Conservation (phyloP, 2,797 vertebrate genomes). For the Pristis pectinata region DNA sequence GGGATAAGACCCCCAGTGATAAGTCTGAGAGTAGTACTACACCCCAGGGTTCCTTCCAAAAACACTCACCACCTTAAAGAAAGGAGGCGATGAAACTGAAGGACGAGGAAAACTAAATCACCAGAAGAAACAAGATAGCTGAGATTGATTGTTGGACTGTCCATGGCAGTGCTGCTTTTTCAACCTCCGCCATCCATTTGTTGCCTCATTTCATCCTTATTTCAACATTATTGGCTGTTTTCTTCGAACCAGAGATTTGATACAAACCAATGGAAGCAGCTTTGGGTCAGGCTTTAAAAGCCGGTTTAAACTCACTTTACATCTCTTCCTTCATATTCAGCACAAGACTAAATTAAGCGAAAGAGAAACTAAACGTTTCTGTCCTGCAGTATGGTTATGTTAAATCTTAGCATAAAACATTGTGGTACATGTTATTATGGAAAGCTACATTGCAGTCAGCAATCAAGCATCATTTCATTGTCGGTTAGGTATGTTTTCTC, state of each 20-base stretch:
- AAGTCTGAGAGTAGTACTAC: neutral
- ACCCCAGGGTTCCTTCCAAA: neutral
- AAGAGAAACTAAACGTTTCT: neutral
- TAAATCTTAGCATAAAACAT: neutral
- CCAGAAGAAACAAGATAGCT: neutral
- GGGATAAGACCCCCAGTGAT: neutral
- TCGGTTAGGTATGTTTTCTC: neutral
- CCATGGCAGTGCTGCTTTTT: neutral
- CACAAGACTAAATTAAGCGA: neutral
- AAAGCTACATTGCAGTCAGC: neutral
- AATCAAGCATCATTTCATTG: neutral
- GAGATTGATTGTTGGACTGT: neutral
- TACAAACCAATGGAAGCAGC: neutral
- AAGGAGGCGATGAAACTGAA: neutral
- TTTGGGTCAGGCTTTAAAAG: neutral
- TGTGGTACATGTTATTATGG: neutral
- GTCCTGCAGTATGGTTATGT: neutral
- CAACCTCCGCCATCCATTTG: too few species aligned
- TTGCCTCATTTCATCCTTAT: neutral
- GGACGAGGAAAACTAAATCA: neutral
- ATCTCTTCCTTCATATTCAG: neutral
- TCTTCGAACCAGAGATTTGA: neutral
- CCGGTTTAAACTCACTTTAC: neutral
- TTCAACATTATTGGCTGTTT: neutral
- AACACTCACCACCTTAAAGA: neutral